Conservation (phyloP, 23 tunicate species). For the Trididemnum nubilum region DNA sequence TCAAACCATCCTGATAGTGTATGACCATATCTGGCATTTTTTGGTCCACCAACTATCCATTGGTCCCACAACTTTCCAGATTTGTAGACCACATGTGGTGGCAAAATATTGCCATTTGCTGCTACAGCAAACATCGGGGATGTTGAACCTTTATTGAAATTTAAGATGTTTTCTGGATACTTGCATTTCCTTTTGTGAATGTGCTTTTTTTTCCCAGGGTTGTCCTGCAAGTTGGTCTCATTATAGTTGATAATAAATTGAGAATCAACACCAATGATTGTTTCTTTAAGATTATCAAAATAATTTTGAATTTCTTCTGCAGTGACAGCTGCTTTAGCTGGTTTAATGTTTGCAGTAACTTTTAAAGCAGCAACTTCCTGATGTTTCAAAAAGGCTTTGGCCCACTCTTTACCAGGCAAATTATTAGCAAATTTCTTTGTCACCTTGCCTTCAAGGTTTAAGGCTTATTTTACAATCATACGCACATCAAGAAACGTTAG, state of each 20-base stretch:
- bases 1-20: not conserved
- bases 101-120: not conserved
- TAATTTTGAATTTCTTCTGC: not conserved
- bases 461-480: not conserved
- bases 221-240: not conserved
- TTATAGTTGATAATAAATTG: not conserved
- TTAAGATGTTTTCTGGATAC: not conserved
- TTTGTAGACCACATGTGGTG: not conserved
- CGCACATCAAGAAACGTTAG: not conserved
- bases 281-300: not conserved
- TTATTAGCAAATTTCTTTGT: not conserved
- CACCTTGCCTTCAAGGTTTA: not conserved
- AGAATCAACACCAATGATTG: not conserved
- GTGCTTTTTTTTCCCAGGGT: not conserved
- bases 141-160: not conserved
- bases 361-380: not conserved
- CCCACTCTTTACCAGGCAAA: not conserved
- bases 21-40: not conserved
- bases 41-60: conserved; percentile 7
- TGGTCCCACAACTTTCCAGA: not conserved
- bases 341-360: not conserved
- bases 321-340: not conserved
- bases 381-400: not conserved
- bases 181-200: not conserved
- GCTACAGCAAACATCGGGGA: not conserved